Evolutionary conservation across 2,797 vertebrate species (phyloP).

Genomic region (Enteromius viviparus): DNA sequence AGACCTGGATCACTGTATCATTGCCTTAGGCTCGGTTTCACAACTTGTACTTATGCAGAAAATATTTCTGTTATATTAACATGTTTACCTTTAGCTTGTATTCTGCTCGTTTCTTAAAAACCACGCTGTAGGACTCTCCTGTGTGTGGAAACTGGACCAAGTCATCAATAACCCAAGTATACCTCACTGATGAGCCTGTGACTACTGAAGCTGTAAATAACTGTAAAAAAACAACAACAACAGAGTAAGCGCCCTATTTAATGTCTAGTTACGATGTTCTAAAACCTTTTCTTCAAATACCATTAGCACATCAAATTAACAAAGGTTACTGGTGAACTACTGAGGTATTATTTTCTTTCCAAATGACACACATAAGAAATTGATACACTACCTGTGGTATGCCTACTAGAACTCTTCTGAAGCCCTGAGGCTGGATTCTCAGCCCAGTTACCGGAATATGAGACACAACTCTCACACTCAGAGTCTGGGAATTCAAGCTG

Average conservation of each 20-base stretch:
- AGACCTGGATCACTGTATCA: background rate
- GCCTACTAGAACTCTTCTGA: slow-evolving; percentile 70
- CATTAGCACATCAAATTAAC: slow-evolving; percentile 7
- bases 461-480: slow-evolving; percentile 69
- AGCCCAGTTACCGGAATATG: slow-evolving; percentile 75
- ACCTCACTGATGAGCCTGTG: slow-evolving; percentile 76
- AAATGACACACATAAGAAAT: background rate
- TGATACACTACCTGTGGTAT: slow-evolving; percentile 71
- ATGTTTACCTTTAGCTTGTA: slow-evolving; percentile 75
- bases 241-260: background rate
- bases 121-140: slow-evolving; percentile 73
- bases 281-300: slow-evolving; percentile 12
- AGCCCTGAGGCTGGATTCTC: slow-evolving; percentile 68
- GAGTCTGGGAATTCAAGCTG: slow-evolving; percentile 63
- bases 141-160: slow-evolving; percentile 69
- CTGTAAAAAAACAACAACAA: slow-evolving; percentile 58
- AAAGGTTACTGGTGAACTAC: background rate
- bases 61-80: background rate
- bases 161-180: slow-evolving; percentile 78
- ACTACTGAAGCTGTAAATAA: slow-evolving; percentile 72
- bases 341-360: background rate
- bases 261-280: slow-evolving; percentile 8
- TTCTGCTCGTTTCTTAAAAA: slow-evolving; percentile 74
- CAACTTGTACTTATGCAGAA: background rate
- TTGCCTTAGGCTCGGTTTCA: slow-evolving; percentile 14